Conservation (phyloP, 2,113 vertebrate species). For the Talpa occidentalis region DNA sequence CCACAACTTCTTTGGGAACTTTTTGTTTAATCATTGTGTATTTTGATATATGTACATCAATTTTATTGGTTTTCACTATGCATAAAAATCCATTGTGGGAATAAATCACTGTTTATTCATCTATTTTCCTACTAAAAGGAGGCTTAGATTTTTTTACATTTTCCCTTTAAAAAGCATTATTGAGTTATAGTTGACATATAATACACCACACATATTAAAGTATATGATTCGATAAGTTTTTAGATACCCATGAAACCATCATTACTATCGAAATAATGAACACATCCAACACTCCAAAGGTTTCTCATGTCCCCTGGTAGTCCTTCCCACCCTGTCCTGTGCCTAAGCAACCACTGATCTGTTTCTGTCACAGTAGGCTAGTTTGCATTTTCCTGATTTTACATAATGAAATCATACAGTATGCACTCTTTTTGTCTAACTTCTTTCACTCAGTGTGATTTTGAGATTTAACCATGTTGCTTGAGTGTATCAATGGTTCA, state of each 20-base stretch:
- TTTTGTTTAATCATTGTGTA: neutral
- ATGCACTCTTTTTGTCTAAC: neutral
- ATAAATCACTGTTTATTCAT: neutral
- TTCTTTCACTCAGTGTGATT: slow-evolving; percentile 36
- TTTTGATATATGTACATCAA: neutral
- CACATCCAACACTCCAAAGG: neutral
- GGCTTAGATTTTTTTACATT: neutral
- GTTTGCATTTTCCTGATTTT: neutral
- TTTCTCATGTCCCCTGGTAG: neutral
- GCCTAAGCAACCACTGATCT: neutral
- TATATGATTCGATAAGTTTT: neutral
- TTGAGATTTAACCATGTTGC: slow-evolving; percentile 22
- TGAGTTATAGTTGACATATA: neutral
- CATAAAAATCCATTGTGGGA: neutral
- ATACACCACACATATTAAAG: neutral
- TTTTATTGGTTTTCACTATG: neutral
- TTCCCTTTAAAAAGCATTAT: neutral
- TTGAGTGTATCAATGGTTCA: neutral
- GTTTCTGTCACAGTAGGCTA: neutral
- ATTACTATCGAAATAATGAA: neutral
- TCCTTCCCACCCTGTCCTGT: neutral
- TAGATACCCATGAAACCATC: neutral
- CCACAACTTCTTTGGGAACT: neutral
- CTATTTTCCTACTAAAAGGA: slow-evolving; percentile 2
- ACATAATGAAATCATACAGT: neutral